These are phyloP conservation scores for Ariolimax columbianus DNA, from an alignment of 2,888 invertebrate species.

Conservation along the genomic window DNA sequence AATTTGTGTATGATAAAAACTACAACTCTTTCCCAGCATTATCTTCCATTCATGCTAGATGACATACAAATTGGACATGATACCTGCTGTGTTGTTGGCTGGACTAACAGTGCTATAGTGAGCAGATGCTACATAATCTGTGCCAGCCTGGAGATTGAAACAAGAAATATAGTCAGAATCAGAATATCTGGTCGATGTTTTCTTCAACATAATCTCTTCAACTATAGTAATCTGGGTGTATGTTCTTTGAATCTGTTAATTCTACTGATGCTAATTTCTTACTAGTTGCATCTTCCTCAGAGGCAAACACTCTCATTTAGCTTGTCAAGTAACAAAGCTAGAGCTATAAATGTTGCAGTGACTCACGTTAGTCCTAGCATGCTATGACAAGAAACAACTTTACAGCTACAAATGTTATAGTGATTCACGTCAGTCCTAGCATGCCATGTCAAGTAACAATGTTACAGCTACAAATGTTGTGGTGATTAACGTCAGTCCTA, in stretches of 20 bases:
- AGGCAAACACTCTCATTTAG: no score
- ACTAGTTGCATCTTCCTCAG: no score
- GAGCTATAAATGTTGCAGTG: neutral
- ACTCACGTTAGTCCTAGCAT: conserved; percentile 63
- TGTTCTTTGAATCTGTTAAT: no score
- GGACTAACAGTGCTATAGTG: conserved; percentile 85
- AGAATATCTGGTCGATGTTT: neutral
- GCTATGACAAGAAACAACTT: neutral
- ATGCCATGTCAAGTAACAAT: neutral
- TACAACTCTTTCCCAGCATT: neutral
- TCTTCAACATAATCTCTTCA: no score
- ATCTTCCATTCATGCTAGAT: neutral
- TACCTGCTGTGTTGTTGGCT: conserved; percentile 69
- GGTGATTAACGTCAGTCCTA: no score
- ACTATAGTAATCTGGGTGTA: no score
- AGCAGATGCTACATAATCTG: conserved; percentile 60
- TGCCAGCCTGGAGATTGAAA: conserved; percentile 52
- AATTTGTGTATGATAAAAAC: neutral
- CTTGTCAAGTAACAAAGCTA: no score
- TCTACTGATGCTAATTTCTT: no score
- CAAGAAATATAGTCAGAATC: neutral
- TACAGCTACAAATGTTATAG: neutral
- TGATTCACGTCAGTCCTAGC: no score
- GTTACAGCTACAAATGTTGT: neutral
- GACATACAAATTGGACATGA: conserved; percentile 1